Percentiles rank a stretch among this genome's conserved stretches.
phyloP scores from a whole-genome alignment of 2,113 vertebrate genomes.

The Myxocyprinus asiaticus region DNA sequence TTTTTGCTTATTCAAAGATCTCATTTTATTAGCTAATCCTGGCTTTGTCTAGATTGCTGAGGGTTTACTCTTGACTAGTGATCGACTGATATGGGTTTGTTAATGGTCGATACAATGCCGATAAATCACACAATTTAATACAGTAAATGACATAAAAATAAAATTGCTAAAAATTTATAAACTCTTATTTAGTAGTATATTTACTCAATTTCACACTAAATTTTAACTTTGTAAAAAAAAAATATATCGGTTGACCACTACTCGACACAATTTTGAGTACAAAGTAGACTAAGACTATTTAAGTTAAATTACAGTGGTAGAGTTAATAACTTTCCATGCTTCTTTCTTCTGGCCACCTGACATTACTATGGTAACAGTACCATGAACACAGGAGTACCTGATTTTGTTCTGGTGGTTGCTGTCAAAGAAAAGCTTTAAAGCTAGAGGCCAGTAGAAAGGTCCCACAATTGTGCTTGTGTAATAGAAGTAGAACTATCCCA shows the following conservation, averaged over 20 bases:
- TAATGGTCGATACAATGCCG: too few species aligned
- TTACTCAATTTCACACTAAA: too few species aligned
- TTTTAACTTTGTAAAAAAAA: too few species aligned
- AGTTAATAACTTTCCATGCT: conserved; percentile 6
- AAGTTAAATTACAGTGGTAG: conserved; percentile 16
- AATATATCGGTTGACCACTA: too few species aligned
- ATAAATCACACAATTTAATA: too few species aligned
- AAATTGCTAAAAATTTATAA: too few species aligned
- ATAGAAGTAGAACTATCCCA: conserved; percentile 50
- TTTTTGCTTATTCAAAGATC: conserved; percentile 2
- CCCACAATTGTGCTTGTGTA: conserved; percentile 57
- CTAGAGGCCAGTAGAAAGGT: conserved; percentile 75
- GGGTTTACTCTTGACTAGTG: neutral
- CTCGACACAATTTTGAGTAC: too few species aligned
- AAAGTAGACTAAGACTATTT: too few species aligned
- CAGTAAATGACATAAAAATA: too few species aligned
- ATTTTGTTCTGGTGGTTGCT: conserved; percentile 48
- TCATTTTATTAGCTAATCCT: conserved; percentile 2
- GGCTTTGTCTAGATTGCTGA: conserved; percentile 6
- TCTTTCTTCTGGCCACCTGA: conserved; percentile 33
- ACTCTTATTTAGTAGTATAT: too few species aligned
- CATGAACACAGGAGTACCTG: conserved; percentile 27
- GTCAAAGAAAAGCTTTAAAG: conserved; percentile 60
- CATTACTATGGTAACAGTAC: conserved; percentile 27
- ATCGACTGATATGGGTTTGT: too few species aligned